phyloP scores from a whole-genome alignment of 2,113 vertebrate genomes.

The Amblyopsis rosae region DNA sequence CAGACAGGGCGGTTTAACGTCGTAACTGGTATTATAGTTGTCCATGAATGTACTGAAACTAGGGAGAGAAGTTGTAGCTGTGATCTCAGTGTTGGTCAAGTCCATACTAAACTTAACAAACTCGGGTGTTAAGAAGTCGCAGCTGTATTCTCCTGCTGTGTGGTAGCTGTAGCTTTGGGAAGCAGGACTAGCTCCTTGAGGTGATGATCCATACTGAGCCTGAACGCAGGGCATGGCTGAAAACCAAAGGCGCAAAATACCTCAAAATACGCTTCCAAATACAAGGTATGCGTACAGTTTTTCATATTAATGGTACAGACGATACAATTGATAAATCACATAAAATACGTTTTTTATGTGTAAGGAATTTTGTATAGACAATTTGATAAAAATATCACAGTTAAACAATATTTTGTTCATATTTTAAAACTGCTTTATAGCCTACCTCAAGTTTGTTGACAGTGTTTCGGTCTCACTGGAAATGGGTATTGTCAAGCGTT shows the following conservation, averaged over 20 bases:
- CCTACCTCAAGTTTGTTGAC: slow-evolving; percentile 88
- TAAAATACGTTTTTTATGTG: background rate
- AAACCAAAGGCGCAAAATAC: slow-evolving; percentile 79
- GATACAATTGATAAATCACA: background rate
- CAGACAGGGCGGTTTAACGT: slow-evolving; percentile 98
- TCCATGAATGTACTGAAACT: slow-evolving; percentile 99
- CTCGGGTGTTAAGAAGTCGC: slow-evolving; percentile 98
- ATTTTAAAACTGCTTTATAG: slow-evolving; percentile 11
- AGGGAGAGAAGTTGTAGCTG: slow-evolving; percentile 97
- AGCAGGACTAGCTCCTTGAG: slow-evolving; percentile 99
- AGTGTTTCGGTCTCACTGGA: slow-evolving; percentile 85
- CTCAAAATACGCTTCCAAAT: slow-evolving; percentile 40
- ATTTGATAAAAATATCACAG: background rate
- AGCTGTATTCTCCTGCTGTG: slow-evolving; percentile 97
- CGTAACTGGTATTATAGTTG: slow-evolving; percentile 97
- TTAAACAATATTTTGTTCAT: background rate
- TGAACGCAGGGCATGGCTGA: slow-evolving; percentile 99
- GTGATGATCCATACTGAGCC: slow-evolving; percentile 99
- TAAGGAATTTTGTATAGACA: background rate
- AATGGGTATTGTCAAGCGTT: slow-evolving; percentile 81
- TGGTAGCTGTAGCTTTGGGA: slow-evolving; percentile 99
- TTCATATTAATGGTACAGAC: background rate
- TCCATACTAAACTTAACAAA: slow-evolving; percentile 99
- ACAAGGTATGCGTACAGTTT: background rate
- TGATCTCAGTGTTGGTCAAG: slow-evolving; percentile 99